Evolutionary conservation across 2,797 vertebrate genomes (phyloP).

Genomic region (Coracias cyanogaster): DNA sequence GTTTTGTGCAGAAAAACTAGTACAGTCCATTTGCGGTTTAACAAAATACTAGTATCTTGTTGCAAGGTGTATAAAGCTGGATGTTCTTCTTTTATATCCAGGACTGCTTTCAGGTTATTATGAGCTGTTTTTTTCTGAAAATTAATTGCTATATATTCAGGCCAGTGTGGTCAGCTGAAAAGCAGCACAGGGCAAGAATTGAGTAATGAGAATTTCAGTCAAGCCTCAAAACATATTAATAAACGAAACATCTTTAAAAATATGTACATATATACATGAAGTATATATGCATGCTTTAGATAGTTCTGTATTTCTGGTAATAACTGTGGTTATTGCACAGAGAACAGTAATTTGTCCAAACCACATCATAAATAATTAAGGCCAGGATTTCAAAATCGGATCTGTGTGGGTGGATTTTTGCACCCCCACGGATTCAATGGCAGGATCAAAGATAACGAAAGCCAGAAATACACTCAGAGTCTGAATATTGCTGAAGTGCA

Average conservation of each 20-base stretch:
- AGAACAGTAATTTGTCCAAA: slow-evolving; percentile 41
- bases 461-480: slow-evolving; percentile 60
- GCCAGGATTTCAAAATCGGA: slow-evolving; percentile 32
- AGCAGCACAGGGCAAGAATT: not conserved
- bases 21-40: not conserved
- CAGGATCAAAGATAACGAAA: slow-evolving; percentile 56
- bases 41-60: not conserved
- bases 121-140: not conserved
- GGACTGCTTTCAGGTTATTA: not conserved
- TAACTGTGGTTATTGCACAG: not conserved
- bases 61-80: not conserved
- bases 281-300: not conserved
- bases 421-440: slow-evolving; percentile 52
- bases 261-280: not conserved
- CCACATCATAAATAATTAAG: slow-evolving; percentile 38
- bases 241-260: not conserved
- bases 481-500: slow-evolving; percentile 9
- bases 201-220: not conserved
- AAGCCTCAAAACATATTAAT: not conserved
- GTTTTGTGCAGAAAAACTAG: not conserved
- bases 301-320: not conserved
- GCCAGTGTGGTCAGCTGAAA: not conserved
- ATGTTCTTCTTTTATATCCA: not conserved
- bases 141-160: not conserved
- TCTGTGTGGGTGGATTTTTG: slow-evolving; percentile 63